phyloP scores from a whole-genome alignment of 2,113 vertebrate species.

The Sakesphorus luctuosus region DNA sequence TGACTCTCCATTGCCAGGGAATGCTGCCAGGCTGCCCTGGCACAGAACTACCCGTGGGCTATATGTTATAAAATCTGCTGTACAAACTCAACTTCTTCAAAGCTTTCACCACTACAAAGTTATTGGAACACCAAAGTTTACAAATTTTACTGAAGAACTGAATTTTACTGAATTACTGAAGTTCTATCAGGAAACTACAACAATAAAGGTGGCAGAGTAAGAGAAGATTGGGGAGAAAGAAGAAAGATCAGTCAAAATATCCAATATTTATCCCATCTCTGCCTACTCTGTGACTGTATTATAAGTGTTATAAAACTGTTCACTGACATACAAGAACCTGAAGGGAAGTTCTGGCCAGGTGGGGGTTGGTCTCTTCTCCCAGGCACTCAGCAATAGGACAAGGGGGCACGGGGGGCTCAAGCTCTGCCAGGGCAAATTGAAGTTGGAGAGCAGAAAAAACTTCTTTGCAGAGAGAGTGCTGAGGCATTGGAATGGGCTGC shows the following conservation, averaged over 20 bases:
- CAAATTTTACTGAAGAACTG: background rate
- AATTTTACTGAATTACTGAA: background rate
- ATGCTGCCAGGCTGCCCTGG: background rate
- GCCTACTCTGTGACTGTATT: background rate
- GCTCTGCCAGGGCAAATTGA: no score
- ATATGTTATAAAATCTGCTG: background rate
- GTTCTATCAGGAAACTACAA: background rate
- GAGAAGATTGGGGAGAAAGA: background rate
- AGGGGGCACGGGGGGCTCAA: no score
- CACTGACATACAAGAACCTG: background rate
- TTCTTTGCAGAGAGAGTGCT: no score
- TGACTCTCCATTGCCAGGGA: background rate
- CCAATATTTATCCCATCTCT: background rate
- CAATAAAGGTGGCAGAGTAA: background rate
- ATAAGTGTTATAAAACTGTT: background rate
- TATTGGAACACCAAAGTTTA: background rate
- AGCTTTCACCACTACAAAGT: background rate
- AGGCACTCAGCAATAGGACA: no score
- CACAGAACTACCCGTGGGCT: background rate
- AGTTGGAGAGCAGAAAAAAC: no score
- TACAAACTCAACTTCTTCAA: background rate
- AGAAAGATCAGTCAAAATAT: background rate
- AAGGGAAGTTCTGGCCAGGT: no score
- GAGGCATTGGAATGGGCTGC: no score
- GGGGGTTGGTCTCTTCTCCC: no score